Evolutionary conservation across 2,797 vertebrate genomes (phyloP).

Genomic region (Masticophis lateralis): DNA sequence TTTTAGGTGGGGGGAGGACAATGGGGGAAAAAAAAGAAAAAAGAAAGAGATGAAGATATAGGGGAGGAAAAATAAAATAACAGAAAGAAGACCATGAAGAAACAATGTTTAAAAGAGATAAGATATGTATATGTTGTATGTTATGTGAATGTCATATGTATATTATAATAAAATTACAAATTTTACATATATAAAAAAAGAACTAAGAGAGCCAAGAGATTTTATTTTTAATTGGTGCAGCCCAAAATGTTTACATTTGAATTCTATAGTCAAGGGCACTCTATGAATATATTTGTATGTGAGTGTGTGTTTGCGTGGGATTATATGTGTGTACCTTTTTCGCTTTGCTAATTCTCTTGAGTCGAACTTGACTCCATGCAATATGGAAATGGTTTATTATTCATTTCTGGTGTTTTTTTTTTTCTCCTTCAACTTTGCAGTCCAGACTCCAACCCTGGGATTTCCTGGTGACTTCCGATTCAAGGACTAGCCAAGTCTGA

Average conservation of each 20-base stretch:
- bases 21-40: no score
- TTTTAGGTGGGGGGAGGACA: no score
- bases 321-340: background rate
- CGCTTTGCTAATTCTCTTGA: background rate
- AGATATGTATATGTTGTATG: no score
- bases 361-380: background rate
- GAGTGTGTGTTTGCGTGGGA: background rate
- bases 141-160: no score
- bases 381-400: background rate
- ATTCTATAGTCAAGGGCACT: background rate
- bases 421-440: background rate
- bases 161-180: no score
- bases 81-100: no score
- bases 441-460: background rate
- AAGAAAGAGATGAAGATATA: no score
- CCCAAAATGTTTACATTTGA: background rate
- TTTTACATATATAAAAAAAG: no score
- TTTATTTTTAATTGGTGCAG: background rate
- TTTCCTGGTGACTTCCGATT: background rate
- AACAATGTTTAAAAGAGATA: no score
- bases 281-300: background rate
- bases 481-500: background rate
- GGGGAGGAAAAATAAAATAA: no score
- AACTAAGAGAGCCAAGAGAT: background rate
- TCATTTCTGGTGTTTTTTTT: background rate